A percentile compares a stretch with the other conserved stretches of the same genome.
Evolutionary conservation across 1,140 invertebrate species (phyloP).

Genomic region (Pseudomyrmex dendroicus): DNA sequence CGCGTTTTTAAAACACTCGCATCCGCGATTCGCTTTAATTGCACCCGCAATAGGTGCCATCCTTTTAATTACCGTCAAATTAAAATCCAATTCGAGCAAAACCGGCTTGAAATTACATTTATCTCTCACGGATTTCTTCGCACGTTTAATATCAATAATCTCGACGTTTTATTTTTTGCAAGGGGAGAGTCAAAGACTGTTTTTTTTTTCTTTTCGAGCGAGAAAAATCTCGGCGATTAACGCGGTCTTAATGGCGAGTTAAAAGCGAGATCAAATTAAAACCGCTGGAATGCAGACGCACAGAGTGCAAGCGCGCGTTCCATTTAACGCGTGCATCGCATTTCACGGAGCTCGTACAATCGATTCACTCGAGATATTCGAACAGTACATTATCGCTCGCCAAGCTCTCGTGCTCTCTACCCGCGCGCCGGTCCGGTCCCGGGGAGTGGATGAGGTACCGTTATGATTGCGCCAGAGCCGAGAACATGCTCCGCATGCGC

Average conservation of each 20-base stretch:
- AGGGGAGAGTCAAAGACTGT: no score
- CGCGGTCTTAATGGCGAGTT: no score
- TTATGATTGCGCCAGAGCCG: conserved; percentile 72
- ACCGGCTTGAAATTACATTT: neutral
- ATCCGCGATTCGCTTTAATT: neutral
- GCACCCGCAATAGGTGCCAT: neutral
- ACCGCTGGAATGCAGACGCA: neutral
- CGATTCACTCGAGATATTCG: conserved; percentile 46
- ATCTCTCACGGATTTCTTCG: neutral
- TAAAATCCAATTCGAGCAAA: neutral
- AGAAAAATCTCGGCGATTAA: no score
- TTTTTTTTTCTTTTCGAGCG: no score
- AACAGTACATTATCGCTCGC: conserved; percentile 46
- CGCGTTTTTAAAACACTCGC: neutral
- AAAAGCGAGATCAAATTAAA: neutral
- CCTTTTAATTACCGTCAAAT: neutral
- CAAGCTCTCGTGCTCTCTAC: conserved; percentile 31
- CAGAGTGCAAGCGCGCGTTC: neutral
- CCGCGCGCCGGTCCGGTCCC: conserved; percentile 22
- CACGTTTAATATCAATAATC: neutral
- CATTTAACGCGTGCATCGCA: conserved; percentile 33
- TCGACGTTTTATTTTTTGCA: no score
- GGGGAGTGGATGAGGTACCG: conserved; percentile 77
- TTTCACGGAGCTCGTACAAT: neutral
- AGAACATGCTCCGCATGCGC: conserved; percentile 24